Evolutionary conservation across 2,113 vertebrate species (phyloP), one percentile per base, ranked within the genome.

Genomic region (Psittacus erithacus): DNA sequence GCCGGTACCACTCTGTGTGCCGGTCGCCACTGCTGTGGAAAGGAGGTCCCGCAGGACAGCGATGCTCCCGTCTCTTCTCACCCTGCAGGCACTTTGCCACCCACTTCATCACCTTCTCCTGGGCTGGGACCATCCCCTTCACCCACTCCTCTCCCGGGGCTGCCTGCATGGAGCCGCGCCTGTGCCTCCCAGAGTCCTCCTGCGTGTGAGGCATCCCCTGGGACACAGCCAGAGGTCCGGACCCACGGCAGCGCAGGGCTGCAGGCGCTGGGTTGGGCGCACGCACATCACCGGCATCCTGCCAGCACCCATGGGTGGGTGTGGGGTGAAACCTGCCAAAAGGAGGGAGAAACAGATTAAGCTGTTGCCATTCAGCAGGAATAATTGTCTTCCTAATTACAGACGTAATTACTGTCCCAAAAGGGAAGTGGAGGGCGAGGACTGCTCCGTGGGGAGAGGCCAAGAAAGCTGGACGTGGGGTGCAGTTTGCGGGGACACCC

Each of bases 371-470:
- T 91, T 70, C 67, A 71, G 53, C 81, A 75, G 29, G 44, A 89
- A 69, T 95, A 84, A 94, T 95, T 87, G 70, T 49, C 75, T 69
- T 89, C 17, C 24, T 89, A 93, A 97, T 95, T 92, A 70, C 19
- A 15, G 67, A 49, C 2, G 11, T 93, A 90, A 96, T 97, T 95
- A 82, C 46, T 11, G 13, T 91, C 70, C 86, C 60, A 65, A 25
- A 6, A 82, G 69, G 49, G 89, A 89, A 89, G 67, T 2, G 15
- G 53, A 80, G 55, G 67, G 41, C 9, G 18, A 82, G 78, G 89
- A 92, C 65, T 73, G 67, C 84, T 82, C 63, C 1, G 1, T 7
- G 28, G 81, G 76, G 80, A 93, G 84, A 44, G 52, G 63, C 74
- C 47, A 11, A 59, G n/a, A 49, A 55, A 79, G 64, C 16, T 14